Conservation (phyloP, 1,140 invertebrate genomes). For the Listronotus oregonensis region DNA sequence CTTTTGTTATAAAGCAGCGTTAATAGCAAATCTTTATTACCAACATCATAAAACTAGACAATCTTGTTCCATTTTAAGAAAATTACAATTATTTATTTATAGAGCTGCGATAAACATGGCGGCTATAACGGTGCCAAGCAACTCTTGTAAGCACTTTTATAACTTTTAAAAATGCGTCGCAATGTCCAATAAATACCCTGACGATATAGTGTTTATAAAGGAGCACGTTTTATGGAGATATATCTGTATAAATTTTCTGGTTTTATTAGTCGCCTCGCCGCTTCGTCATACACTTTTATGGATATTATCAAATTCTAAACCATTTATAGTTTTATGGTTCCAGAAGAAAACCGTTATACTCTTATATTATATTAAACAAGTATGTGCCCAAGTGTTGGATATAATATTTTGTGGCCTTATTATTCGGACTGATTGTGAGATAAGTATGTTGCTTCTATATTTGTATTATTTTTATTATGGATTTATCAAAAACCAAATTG, state of each 20-base stretch:
- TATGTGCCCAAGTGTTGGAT: too few relatives aligned
- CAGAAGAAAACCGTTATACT: too few relatives aligned
- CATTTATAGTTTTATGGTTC: too few relatives aligned
- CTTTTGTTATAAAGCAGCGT: not conserved
- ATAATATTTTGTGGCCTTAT: too few relatives aligned
- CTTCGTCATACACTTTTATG: too few relatives aligned
- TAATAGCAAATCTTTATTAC: constrained; percentile 13
- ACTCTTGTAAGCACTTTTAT: constrained; percentile 12
- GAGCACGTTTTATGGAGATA: constrained; percentile 18
- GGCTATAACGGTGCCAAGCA: constrained; percentile 6
- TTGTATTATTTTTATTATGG: too few relatives aligned
- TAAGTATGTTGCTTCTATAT: too few relatives aligned
- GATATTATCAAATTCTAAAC: too few relatives aligned
- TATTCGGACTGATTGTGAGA: too few relatives aligned
- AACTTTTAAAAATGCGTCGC: constrained; percentile 21
- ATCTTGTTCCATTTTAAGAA: not conserved
- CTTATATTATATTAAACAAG: too few relatives aligned
- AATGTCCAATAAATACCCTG: constrained; percentile 22
- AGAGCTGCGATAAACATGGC: constrained; percentile 7
- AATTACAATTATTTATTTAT: constrained; percentile 1
- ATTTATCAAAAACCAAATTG: too few relatives aligned
- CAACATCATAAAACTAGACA: constrained; percentile 12
- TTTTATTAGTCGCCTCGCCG: constrained; percentile 12
- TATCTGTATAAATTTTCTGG: constrained; percentile 25
- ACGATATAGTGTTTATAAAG: constrained; percentile 26